These are phyloP conservation scores for Cheirogaleus major DNA, from an alignment of 2,797 vertebrate genomes.

Conservation along the genomic window DNA sequence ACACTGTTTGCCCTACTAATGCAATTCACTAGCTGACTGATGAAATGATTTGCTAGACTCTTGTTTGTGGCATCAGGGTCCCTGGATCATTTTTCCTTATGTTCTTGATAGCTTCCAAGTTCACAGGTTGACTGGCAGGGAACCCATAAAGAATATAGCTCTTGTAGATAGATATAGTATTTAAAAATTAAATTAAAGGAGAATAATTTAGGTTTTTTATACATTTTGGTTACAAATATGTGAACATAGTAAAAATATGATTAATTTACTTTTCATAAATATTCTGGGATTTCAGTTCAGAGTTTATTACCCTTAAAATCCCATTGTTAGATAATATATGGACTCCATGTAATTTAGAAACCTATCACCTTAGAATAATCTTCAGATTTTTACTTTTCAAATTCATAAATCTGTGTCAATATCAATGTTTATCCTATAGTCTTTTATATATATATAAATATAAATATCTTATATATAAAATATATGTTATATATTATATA, in stretches of 20 bases:
- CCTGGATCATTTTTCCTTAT: constrained; percentile 21
- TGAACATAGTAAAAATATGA: not conserved
- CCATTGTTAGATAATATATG: constrained; percentile 72
- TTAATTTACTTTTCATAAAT: constrained; percentile 65
- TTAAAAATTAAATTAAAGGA: constrained; percentile 55
- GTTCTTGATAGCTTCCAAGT: not conserved
- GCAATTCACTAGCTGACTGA: accelerated
- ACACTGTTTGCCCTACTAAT: accelerated
- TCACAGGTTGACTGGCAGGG: not conserved
- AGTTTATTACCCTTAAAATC: constrained; percentile 62
- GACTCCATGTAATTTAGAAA: constrained; percentile 64
- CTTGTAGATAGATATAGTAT: not conserved
- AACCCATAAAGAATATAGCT: constrained; percentile 46
- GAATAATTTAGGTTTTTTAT: constrained; percentile 5
- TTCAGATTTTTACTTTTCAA: constrained; percentile 72
- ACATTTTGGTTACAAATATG: not conserved
- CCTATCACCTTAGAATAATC: constrained; percentile 64
- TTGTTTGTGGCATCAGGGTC: not conserved
- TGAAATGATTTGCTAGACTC: not conserved
- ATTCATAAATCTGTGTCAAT: constrained; percentile 78
- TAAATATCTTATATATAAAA: not conserved
- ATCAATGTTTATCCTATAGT: not conserved
- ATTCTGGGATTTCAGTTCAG: constrained; percentile 69
- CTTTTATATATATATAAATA: not conserved
- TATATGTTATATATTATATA: too few relatives aligned